These are phyloP conservation scores for Corythoichthys haematopterus DNA, from an alignment of 2,113 vertebrate genomes.

Conservation along the genomic window DNA sequence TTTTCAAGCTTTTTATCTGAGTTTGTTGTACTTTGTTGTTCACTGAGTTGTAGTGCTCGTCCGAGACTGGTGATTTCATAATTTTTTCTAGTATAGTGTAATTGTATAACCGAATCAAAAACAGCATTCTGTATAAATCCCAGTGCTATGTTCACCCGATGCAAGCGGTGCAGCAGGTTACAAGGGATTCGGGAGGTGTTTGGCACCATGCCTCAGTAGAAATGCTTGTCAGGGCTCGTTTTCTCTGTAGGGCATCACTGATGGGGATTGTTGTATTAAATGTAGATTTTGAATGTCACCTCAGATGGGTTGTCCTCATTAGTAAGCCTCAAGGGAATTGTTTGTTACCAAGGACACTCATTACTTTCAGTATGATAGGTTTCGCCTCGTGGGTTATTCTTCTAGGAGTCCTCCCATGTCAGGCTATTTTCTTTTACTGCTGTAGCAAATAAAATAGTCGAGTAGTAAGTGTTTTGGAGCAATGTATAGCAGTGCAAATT, in stretches of 20 bases:
- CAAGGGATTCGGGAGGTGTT: background rate
- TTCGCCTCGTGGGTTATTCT: background rate
- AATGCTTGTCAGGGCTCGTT: constrained; percentile 22
- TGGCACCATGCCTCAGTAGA: constrained; percentile 13
- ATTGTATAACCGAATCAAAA: background rate
- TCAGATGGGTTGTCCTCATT: constrained; percentile 9
- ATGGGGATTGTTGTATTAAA: constrained; percentile 13
- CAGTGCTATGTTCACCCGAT: constrained; percentile 17
- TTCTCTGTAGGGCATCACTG: constrained; percentile 13
- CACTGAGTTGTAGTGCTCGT: too few relatives aligned
- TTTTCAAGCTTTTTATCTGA: too few relatives aligned
- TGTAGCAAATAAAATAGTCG: background rate
- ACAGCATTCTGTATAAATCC: constrained; percentile 36
- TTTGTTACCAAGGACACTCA: constrained; percentile 5
- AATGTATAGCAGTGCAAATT: background rate
- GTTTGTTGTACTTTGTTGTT: too few relatives aligned
- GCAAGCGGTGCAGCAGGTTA: constrained; percentile 12
- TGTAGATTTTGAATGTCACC: constrained; percentile 17
- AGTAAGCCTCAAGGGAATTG: background rate
- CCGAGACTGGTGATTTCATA: too few relatives aligned
- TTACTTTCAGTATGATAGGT: background rate
- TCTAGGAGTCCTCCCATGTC: background rate
- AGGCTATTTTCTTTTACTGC: background rate
- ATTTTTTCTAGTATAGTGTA: too few relatives aligned
- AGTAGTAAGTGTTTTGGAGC: background rate